A percentile compares a stretch with the other conserved stretches of the same genome.
These are phyloP conservation scores for Pterocles burchelli DNA, from an alignment of 2,113 vertebrate genomes.

Conservation along the genomic window DNA sequence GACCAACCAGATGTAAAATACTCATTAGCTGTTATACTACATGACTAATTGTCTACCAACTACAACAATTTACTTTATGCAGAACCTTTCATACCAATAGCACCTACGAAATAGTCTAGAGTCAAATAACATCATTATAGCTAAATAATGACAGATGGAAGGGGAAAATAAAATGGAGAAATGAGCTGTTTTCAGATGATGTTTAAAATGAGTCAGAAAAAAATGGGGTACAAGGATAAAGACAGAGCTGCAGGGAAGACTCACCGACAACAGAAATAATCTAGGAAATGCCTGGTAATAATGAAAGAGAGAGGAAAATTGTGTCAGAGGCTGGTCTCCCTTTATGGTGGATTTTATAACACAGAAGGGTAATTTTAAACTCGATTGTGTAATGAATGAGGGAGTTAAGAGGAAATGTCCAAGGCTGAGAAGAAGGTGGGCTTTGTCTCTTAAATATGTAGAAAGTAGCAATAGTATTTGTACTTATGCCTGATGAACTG, in stretches of 20 bases:
- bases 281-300: background rate
- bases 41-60: background rate
- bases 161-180: background rate
- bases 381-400: background rate
- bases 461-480: background rate
- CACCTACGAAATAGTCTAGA: background rate
- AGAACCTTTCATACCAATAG: background rate
- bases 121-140: background rate
- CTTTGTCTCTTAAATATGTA: background rate
- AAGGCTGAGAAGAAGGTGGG: background rate
- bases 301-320: background rate
- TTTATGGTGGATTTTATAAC: background rate
- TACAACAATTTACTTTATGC: background rate
- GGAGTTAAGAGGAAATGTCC: background rate
- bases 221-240: background rate
- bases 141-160: slow-evolving; percentile 11
- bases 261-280: background rate
- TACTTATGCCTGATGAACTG: slow-evolving; percentile 11
- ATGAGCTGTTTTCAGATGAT: background rate
- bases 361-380: background rate
- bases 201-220: slow-evolving; percentile 19
- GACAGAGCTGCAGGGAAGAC: background rate
- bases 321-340: background rate
- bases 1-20: background rate
- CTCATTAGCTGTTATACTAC: background rate